phyloP scores from a whole-genome alignment of 2,113 vertebrate genomes.

The Oryzias woworae region DNA sequence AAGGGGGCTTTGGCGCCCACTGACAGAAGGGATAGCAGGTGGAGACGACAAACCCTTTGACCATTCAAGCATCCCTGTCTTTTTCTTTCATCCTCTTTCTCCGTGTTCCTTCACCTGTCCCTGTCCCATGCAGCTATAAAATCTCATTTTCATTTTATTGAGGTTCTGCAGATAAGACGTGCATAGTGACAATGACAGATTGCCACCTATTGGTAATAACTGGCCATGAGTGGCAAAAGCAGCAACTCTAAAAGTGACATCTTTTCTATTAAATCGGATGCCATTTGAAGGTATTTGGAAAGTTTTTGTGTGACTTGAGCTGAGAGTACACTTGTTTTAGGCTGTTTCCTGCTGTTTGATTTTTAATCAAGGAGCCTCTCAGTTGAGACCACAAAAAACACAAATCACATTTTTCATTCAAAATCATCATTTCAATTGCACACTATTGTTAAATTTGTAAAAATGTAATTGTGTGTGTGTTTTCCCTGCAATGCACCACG shows the following conservation, averaged over 20 bases:
- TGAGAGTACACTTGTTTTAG: slow-evolving; percentile 9
- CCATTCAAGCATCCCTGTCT: slow-evolving; percentile 60
- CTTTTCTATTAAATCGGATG: slow-evolving; percentile 3
- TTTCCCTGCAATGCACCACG: slow-evolving; percentile 10
- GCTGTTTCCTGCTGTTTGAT: slow-evolving; percentile 9
- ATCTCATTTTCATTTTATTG: slow-evolving; percentile 44
- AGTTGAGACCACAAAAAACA: slow-evolving; percentile 30
- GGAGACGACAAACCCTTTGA: slow-evolving; percentile 50
- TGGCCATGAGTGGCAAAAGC: slow-evolving; percentile 25
- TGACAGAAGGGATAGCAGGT: slow-evolving; percentile 67
- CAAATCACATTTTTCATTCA: slow-evolving; percentile 37
- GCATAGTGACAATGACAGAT: slow-evolving; percentile 62
- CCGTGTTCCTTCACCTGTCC: slow-evolving; percentile 16
- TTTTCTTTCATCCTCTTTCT: slow-evolving; percentile 20
- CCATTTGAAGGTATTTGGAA: slow-evolving; percentile 7
- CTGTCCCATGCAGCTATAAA: slow-evolving; percentile 22
- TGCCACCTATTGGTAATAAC: slow-evolving; percentile 70
- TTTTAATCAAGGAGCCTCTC: slow-evolving; percentile 23
- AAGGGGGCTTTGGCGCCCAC: slow-evolving; percentile 32
- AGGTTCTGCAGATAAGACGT: slow-evolving; percentile 31
- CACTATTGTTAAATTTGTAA: slow-evolving; percentile 12
- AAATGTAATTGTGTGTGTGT: slow-evolving; percentile 34
- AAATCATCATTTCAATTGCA: slow-evolving; percentile 35
- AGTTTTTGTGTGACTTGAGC: background rate
- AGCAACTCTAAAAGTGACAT: slow-evolving; percentile 26